These are phyloP conservation scores for Cyclophora punctaria DNA, from an alignment of 2,888 invertebrate species.

Conservation along the genomic window DNA sequence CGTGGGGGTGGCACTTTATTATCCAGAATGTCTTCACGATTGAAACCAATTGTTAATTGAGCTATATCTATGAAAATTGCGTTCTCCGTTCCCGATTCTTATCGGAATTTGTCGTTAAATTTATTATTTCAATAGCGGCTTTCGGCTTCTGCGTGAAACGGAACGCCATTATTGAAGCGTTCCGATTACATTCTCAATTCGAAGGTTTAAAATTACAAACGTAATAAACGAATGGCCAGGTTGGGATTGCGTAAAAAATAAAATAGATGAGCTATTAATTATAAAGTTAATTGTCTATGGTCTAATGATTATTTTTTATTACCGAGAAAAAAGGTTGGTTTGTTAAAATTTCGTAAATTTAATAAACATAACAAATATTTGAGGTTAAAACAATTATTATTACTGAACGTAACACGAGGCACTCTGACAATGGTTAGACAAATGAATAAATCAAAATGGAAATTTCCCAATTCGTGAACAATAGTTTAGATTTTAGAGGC, in stretches of 20 bases:
- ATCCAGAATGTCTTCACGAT: conserved; percentile 71
- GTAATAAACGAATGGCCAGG: conserved; percentile 5
- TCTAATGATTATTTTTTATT: conserved; percentile 5
- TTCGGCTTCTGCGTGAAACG: conserved; percentile 47
- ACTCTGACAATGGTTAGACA: conserved; percentile 67
- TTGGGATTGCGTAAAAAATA: conserved; percentile 17
- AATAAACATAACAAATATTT: conserved; percentile 23
- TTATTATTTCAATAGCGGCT: conserved; percentile 57
- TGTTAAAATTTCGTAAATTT: conserved; percentile 4
- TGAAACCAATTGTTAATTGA: conserved; percentile 76
- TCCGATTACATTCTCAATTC: conserved; percentile 39
- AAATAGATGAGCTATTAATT: conserved; percentile 14
- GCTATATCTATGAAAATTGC: conserved; percentile 74
- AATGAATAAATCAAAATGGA: conserved; percentile 75
- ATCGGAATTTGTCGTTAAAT: conserved; percentile 69
- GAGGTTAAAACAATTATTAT: conserved; percentile 42
- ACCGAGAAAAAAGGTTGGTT: conserved; percentile 5
- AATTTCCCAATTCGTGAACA: conserved; percentile 72
- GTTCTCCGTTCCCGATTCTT: conserved; percentile 64
- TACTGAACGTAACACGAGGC: conserved; percentile 42
- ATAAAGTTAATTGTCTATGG: conserved; percentile 12
- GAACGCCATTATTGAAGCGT: conserved; percentile 39
- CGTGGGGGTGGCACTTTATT: conserved; percentile 62
- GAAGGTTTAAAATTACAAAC: conserved; percentile 17
- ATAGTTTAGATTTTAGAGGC: conserved; percentile 72